Base-by-base conservation (phyloP, 2,797 vertebrate genomes). In the Otolemur crassicaudatus region DNA sequence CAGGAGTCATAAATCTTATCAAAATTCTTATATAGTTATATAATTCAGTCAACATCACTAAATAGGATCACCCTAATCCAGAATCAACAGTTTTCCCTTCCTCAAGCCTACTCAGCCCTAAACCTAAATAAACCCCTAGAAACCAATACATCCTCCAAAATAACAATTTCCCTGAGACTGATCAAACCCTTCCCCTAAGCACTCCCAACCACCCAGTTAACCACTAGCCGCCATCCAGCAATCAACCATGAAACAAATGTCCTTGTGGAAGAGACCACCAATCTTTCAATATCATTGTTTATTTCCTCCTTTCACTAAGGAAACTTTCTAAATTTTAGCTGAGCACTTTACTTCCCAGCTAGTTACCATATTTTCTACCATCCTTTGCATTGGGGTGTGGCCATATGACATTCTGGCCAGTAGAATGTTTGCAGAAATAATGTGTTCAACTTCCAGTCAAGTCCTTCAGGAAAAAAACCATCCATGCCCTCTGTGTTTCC, bases 271-370 rank as follows among this genome's bases (percentile, higher is more conserved):
- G 53, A 84, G 25, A 79, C 65, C 27, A n/a, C 31, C 65, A 43
- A 61, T 90, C 53, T 90, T 76, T 87, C 46, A 67, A 86, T 49
- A 72, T 43, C n/a, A 17, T 69, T 90, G 91, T 76, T 56, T 13
- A 92, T 69, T 80, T 43, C 25, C 17, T 76, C 61, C 10, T 87
- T 92, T 92, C 17, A 63, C 11, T 16, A 87, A 87, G 27, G 90
- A 49, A 96, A 87, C 31, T 27, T 14, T 2, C 46, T 92, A 82
- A 53, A 34, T 92, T 65, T 90, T 95, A 90, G 87, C 56, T 40
- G 34, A 94, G 58, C 20, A 56, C 3, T 3, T 37, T 77, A 77
- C 63, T 93, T 80, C 58, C 65, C 49, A 67, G 29, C 40, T 72
- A 70, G n/a, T 91, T 9, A 34, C 8, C 40, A 1, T 72, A 46